These are phyloP conservation scores for Sceloporus undulatus DNA, from an alignment of 2,113 vertebrate genomes.

Conservation along the genomic window DNA sequence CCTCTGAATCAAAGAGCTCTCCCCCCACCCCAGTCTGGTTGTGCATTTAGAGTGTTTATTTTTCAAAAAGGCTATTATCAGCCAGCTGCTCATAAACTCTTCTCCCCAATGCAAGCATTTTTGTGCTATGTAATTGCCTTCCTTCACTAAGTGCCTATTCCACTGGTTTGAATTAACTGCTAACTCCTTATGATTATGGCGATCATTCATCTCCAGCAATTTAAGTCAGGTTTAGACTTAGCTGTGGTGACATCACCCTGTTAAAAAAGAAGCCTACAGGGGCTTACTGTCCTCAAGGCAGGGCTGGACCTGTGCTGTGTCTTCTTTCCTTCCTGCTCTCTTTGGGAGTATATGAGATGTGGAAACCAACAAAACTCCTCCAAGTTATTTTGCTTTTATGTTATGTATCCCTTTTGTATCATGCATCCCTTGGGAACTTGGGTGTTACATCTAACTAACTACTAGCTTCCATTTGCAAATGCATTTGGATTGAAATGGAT, in stretches of 20 bases:
- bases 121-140: constrained; percentile 51
- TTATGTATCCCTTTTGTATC: not conserved
- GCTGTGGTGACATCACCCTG: constrained; percentile 50
- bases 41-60: constrained; percentile 67
- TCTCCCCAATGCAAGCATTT: constrained; percentile 56
- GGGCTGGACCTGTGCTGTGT: constrained; percentile 32
- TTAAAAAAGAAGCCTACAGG: not conserved
- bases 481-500: not conserved
- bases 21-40: constrained; percentile 42
- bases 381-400: constrained; percentile 17
- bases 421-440: constrained; percentile 3
- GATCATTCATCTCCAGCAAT: constrained; percentile 52
- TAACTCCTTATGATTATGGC: constrained; percentile 52
- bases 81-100: constrained; percentile 63
- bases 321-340: constrained; percentile 23
- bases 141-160: constrained; percentile 45
- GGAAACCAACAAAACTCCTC: not conserved
- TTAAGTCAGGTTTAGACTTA: constrained; percentile 62
- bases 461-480: constrained; percentile 32
- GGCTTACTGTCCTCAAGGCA: constrained; percentile 35
- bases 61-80: constrained; percentile 69
- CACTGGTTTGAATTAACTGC: constrained; percentile 67
- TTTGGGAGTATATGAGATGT: not conserved
- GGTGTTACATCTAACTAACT: constrained; percentile 24
- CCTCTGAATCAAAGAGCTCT: constrained; percentile 45